These are phyloP conservation scores for Craterocephalus amniculus DNA, from an alignment of 2,797 vertebrate species.

Conservation along the genomic window DNA sequence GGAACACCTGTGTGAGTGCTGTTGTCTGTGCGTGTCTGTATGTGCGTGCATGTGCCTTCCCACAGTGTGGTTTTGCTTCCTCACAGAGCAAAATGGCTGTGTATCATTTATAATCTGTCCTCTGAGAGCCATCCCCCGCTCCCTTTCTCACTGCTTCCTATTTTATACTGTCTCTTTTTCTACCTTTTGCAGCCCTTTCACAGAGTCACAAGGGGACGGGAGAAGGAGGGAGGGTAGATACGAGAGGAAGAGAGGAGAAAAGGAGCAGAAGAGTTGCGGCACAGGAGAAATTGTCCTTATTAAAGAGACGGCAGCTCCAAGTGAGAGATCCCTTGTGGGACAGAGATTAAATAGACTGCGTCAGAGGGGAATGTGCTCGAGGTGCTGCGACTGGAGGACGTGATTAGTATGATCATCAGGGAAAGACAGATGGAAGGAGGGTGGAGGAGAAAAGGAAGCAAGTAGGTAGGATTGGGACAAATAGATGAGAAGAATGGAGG, in stretches of 20 bases:
- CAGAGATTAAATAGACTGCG: conserved; percentile 83
- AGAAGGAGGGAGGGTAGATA: conserved; percentile 44
- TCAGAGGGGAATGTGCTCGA: conserved; percentile 74
- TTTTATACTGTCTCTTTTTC: conserved; percentile 61
- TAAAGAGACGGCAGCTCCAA: conserved; percentile 79
- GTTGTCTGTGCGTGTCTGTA: neutral
- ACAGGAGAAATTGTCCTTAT: conserved; percentile 83
- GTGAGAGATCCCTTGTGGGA: conserved; percentile 82
- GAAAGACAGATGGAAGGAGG: conserved; percentile 44
- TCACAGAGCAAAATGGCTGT: conserved; percentile 70
- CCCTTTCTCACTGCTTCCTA: conserved; percentile 40
- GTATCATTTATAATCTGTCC: conserved; percentile 81
- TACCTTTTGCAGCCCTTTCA: conserved; percentile 64
- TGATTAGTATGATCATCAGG: conserved; percentile 78
- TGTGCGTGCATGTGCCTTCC: neutral
- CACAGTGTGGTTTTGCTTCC: conserved; percentile 27
- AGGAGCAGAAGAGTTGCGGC: conserved; percentile 52
- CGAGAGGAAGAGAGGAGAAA: conserved; percentile 34
- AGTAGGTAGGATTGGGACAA: conserved; percentile 39
- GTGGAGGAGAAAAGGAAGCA: conserved; percentile 32
- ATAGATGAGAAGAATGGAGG: conserved; percentile 16
- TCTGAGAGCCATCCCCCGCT: conserved; percentile 66
- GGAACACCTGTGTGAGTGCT: conserved; percentile 48
- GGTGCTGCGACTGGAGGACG: conserved; percentile 69
- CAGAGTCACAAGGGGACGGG: conserved; percentile 59